These are phyloP conservation scores for Garra rufa DNA, from an alignment of 2,113 vertebrate species.

Conservation along the genomic window DNA sequence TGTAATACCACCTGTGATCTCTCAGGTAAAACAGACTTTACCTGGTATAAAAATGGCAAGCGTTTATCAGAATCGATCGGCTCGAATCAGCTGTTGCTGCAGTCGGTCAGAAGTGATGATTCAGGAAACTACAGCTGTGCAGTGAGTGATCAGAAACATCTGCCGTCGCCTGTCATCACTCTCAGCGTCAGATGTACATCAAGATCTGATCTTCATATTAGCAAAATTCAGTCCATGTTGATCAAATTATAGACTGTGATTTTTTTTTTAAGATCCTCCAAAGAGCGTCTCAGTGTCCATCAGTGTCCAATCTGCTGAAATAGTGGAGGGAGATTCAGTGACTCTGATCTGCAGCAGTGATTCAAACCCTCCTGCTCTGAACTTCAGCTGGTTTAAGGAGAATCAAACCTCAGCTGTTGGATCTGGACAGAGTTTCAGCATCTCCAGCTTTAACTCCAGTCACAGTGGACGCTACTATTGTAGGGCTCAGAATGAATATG, in stretches of 20 bases:
- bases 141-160: not conserved
- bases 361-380: too few species aligned
- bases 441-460: not conserved
- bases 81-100: not conserved
- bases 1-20: not conserved
- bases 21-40: not conserved
- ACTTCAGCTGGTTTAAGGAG: too few species aligned
- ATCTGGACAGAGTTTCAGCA: too few species aligned
- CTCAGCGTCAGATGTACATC: constrained; percentile 24
- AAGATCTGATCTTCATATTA: not conserved
- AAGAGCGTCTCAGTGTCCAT: too few species aligned
- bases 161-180: not conserved
- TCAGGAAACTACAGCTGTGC: constrained; percentile 37
- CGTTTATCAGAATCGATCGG: not conserved
- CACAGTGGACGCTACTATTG: too few species aligned
- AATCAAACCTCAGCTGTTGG: too few species aligned
- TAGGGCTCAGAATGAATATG: not conserved
- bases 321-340: too few species aligned
- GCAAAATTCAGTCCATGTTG: not conserved
- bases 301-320: too few species aligned
- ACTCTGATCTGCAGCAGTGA: too few species aligned
- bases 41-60: constrained; percentile 22
- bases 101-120: constrained; percentile 17
- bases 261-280: not conserved
- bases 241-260: not conserved